Evolutionary conservation across 2,113 vertebrate genomes (phyloP).

Genomic region (Coracopsis vasa): DNA sequence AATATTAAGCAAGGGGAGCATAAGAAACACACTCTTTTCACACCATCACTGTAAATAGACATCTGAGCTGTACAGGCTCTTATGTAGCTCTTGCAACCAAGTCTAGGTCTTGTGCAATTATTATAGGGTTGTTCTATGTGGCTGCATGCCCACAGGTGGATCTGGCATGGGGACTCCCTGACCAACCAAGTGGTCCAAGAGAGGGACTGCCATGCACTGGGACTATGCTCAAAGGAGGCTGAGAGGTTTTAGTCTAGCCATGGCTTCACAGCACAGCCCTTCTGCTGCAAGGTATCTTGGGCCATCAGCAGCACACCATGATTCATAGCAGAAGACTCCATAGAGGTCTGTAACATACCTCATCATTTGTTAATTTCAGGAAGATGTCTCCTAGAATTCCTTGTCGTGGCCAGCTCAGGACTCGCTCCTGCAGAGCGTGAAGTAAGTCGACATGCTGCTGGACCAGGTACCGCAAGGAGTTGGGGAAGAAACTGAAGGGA

Average conservation of each 20-base stretch:
- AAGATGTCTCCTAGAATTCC: slow-evolving; percentile 97
- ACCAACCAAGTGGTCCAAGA: neutral
- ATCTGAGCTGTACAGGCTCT: neutral
- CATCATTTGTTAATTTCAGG: slow-evolving; percentile 92
- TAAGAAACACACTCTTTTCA: neutral
- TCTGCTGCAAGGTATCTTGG: neutral
- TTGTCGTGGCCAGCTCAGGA: slow-evolving; percentile 91
- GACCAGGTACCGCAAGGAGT: slow-evolving; percentile 91
- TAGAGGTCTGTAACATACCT: slow-evolving; percentile 73
- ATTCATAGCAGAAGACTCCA: neutral
- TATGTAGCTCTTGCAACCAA: neutral
- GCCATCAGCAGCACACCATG: neutral
- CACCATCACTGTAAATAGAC: neutral
- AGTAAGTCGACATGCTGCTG: slow-evolving; percentile 95
- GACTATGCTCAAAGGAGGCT: neutral
- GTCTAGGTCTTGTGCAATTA: neutral
- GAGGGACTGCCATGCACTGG: neutral
- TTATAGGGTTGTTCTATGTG: neutral
- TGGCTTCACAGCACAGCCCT: neutral
- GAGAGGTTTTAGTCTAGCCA: neutral
- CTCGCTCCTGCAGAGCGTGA: slow-evolving; percentile 90
- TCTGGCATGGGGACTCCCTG: neutral
- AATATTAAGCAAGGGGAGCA: neutral
- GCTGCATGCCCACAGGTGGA: neutral
- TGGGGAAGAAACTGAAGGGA: slow-evolving; percentile 86